Percentiles rank a stretch among this genome's conserved stretches.
Conservation (phyloP, 2,113 vertebrate species). For the Crocuta crocuta region DNA sequence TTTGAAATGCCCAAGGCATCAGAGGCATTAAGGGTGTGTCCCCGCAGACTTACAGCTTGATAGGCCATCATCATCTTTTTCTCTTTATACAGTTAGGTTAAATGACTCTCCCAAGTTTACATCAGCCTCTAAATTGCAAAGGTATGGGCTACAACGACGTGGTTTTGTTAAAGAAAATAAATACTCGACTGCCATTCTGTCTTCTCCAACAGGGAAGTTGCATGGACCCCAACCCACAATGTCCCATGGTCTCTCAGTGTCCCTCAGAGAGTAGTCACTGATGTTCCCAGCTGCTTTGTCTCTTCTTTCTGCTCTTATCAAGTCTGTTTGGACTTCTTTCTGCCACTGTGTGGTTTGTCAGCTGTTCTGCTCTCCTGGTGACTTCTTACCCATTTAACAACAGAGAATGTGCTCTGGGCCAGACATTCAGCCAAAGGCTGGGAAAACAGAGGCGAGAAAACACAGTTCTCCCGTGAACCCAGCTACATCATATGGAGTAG, state of each 20-base stretch:
- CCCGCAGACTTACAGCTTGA: background rate
- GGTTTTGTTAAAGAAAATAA: slow-evolving; percentile 45
- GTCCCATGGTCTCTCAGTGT: background rate
- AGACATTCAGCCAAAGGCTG: background rate
- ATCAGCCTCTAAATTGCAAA: background rate
- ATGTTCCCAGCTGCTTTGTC: background rate
- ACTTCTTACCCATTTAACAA: slow-evolving; percentile 12
- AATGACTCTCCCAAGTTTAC: background rate
- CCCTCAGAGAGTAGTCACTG: background rate
- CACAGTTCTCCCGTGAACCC: background rate
- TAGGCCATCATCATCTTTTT: background rate
- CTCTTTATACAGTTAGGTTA: background rate
- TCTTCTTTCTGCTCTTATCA: background rate
- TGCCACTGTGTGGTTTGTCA: background rate
- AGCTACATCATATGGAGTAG: background rate
- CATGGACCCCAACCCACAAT: background rate
- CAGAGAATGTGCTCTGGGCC: background rate
- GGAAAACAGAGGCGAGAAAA: background rate
- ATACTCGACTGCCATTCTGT: background rate
- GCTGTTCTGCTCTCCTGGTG: background rate
- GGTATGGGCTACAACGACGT: background rate
- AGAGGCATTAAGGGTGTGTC: background rate
- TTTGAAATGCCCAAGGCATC: background rate
- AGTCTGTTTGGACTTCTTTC: background rate
- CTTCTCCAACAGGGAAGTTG: background rate